A percentile compares a stretch with the other conserved stretches of the same genome.
Conservation (phyloP, 1,140 invertebrate genomes). For the Drosophila varians region DNA sequence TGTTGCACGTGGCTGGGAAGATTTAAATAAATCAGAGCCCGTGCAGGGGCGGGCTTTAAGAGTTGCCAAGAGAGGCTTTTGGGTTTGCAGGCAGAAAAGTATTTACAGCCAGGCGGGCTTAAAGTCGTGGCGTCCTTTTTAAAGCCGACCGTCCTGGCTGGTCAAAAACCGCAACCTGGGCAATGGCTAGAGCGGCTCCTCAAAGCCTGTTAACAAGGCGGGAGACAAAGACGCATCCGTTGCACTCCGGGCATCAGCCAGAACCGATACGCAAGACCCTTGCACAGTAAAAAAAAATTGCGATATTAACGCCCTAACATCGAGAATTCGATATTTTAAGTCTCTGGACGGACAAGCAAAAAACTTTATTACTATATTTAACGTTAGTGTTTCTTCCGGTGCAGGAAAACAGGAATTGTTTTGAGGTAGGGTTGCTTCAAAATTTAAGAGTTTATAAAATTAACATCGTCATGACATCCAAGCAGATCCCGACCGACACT, state of each 20-base stretch:
- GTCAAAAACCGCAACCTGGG: conserved; percentile 14
- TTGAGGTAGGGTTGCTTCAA: conserved; percentile 9
- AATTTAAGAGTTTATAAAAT: conserved; percentile 80
- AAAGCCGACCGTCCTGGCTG: background rate
- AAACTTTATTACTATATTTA: too few species aligned
- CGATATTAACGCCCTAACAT: too few species aligned
- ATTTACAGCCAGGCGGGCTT: background rate
- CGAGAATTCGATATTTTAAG: too few species aligned
- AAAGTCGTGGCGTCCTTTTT: conserved; percentile 10
- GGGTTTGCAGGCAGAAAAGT: background rate
- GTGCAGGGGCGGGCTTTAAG: conserved; percentile 1
- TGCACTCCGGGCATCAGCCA: conserved; percentile 50
- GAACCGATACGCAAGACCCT: conserved; percentile 40
- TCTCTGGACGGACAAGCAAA: too few species aligned
- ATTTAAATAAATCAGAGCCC: conserved; percentile 37
- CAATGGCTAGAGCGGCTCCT: conserved; percentile 30
- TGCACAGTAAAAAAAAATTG: conserved; percentile 3
- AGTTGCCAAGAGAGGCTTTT: conserved; percentile 2
- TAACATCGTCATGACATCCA: conserved; percentile 77
- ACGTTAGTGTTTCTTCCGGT: background rate
- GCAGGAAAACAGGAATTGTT: background rate
- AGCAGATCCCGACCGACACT: conserved; percentile 30
- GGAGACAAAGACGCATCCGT: conserved; percentile 70
- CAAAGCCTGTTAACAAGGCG: conserved; percentile 49
- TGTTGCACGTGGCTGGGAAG: conserved; percentile 55